Evolutionary conservation across 2,888 invertebrate species (phyloP).

Genomic region (Volucella inflata): DNA sequence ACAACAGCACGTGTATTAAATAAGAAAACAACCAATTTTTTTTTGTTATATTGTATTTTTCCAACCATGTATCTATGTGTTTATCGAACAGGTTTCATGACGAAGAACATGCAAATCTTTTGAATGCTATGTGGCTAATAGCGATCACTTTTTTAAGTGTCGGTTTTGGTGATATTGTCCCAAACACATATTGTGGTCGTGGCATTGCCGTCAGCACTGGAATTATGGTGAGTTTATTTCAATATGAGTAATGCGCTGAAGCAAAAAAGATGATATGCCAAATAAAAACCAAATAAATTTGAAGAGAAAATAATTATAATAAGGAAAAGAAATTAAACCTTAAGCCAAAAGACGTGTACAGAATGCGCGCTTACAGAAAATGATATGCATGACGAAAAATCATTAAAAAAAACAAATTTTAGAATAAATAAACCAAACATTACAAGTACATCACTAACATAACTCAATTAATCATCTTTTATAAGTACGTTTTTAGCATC

Average conservation of each 20-base stretch:
- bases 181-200: constrained; percentile 99
- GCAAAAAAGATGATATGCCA: constrained; percentile 76
- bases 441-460: constrained; percentile 30
- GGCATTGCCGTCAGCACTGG: constrained; percentile 99
- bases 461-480: constrained; percentile 1
- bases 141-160: constrained; percentile 99
- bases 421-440: constrained; percentile 35
- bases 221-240: constrained; percentile 95
- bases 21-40: constrained; percentile 41
- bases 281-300: constrained; percentile 76
- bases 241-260: constrained; percentile 75
- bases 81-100: constrained; percentile 93
- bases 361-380: constrained; percentile 57
- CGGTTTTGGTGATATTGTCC: constrained; percentile 99
- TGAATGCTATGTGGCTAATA: constrained; percentile 99
- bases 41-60: constrained; percentile 61
- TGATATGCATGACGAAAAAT: constrained; percentile 66
- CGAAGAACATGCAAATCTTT: constrained; percentile 98
- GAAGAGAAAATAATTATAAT: constrained; percentile 38
- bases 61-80: constrained; percentile 75
- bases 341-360: constrained; percentile 63
- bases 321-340: constrained; percentile 41
- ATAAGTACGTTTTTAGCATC: no score
- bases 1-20: constrained; percentile 47
- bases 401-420: constrained; percentile 12